phyloP scores from a whole-genome alignment of 2,113 vertebrate genomes.

The Sturnira hondurensis region DNA sequence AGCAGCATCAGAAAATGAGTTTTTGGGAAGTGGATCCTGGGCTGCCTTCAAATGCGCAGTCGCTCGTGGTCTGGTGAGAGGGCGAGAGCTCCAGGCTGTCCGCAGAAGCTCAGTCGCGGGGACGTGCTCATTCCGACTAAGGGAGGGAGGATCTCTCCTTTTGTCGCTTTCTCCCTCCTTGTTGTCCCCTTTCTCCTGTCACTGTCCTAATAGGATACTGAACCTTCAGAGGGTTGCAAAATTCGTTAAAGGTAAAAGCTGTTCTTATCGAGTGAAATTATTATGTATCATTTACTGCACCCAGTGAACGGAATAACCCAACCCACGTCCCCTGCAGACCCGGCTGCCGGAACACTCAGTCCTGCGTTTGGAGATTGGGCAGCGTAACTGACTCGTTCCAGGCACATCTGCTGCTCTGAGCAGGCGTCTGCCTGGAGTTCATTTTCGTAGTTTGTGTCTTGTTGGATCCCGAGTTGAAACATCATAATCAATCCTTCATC shows the following conservation, averaged over 20 bases:
- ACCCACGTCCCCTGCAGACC: neutral
- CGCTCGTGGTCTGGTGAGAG: neutral
- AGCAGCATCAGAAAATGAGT: neutral
- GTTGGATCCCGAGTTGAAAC: neutral
- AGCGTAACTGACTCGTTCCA: too few relatives aligned
- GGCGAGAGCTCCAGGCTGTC: neutral
- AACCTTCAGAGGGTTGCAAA: neutral
- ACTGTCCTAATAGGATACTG: neutral
- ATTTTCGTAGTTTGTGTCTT: neutral
- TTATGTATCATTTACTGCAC: neutral
- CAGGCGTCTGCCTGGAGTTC: neutral
- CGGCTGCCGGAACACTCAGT: neutral
- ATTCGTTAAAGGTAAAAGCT: neutral
- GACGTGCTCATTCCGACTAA: neutral
- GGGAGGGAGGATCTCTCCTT: neutral
- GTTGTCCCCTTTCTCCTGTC: neutral
- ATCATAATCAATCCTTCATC: neutral
- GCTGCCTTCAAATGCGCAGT: neutral
- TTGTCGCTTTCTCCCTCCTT: neutral
- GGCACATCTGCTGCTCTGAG: neutral
- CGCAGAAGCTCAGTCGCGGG: neutral
- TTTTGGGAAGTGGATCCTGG: neutral
- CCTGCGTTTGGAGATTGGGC: neutral
- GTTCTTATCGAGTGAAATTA: neutral
- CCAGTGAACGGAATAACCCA: neutral